Evolutionary conservation across 2,888 invertebrate species (phyloP).

Genomic region (Ferrisia virgata): DNA sequence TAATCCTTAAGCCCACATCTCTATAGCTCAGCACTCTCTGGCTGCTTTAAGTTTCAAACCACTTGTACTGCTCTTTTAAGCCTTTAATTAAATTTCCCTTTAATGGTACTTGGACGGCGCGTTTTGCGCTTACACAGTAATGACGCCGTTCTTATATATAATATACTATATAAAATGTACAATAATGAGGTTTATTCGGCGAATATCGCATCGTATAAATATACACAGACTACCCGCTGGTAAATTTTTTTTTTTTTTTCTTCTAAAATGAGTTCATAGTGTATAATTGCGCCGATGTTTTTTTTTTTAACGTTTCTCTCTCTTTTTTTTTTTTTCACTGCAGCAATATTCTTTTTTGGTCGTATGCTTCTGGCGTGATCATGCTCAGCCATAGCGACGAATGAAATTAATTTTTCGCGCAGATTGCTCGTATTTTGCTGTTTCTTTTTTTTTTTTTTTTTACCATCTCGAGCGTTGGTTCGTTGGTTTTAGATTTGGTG

Average conservation of each 20-base stretch:
- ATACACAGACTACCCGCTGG: background rate
- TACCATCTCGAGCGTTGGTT: background rate
- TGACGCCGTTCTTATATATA: constrained; percentile 29
- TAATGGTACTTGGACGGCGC: constrained; percentile 42
- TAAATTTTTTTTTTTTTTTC: constrained; percentile 30
- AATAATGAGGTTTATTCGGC: background rate
- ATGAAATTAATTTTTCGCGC: constrained; percentile 36
- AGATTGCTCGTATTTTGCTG: background rate
- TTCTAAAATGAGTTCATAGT: constrained; percentile 9
- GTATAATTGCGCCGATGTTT: background rate
- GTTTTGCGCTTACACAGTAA: constrained; percentile 1
- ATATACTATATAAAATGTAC: too few relatives aligned
- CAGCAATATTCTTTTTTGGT: too few relatives aligned
- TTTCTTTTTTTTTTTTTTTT: background rate
- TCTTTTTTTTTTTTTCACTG: background rate
- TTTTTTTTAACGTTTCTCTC: constrained; percentile 30
- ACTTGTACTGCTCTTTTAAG: constrained; percentile 26
- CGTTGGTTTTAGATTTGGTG: background rate
- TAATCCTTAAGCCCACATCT: constrained; percentile 3
- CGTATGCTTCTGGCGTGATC: too few relatives aligned
- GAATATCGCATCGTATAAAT: background rate
- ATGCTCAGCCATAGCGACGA: constrained; percentile 19
- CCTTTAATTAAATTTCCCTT: constrained; percentile 27
- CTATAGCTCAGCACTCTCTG: background rate
- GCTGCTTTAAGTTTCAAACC: background rate